Conservation (phyloP, 1,140 invertebrate genomes). For the Elymnias hypermnestra region DNA sequence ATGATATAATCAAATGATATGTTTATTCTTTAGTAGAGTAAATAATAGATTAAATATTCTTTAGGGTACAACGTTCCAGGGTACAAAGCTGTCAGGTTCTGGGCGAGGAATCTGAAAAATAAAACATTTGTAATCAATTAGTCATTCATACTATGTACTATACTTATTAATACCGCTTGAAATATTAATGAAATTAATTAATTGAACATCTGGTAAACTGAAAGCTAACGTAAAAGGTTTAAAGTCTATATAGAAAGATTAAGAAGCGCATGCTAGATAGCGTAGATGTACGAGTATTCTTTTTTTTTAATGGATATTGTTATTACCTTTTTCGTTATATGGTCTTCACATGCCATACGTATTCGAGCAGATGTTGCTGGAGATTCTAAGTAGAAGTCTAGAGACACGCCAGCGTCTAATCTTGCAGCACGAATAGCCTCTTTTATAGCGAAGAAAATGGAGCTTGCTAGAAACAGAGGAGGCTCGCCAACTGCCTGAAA, state of each 20-base stretch:
- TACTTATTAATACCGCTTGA: not conserved
- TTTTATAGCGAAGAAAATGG: constrained; percentile 93
- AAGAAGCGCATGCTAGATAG: no score
- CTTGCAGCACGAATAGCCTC: constrained; percentile 91
- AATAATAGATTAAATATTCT: not conserved
- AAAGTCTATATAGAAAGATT: no score
- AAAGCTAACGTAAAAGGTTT: no score
- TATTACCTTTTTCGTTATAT: constrained; percentile 86
- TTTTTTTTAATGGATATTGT: no score
- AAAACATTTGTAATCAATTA: not conserved
- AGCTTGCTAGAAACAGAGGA: constrained; percentile 91
- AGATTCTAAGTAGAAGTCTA: constrained; percentile 85
- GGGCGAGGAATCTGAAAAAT: constrained; percentile 41
- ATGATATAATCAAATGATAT: constrained; percentile 1
- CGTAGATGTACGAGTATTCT: no score
- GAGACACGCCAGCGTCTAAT: constrained; percentile 78
- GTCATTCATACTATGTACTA: not conserved
- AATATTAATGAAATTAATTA: no score
- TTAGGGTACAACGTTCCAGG: constrained; percentile 79
- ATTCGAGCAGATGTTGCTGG: constrained; percentile 94
- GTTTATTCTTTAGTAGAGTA: constrained; percentile 3
- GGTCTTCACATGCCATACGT: constrained; percentile 92
- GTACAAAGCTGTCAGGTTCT: constrained; percentile 69
- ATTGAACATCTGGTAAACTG: no score
- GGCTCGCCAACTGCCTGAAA: constrained; percentile 95